phyloP scores from a whole-genome alignment of 37 sponge, comb jelly and placozoan genomes.

The Corticium candelabrum region DNA sequence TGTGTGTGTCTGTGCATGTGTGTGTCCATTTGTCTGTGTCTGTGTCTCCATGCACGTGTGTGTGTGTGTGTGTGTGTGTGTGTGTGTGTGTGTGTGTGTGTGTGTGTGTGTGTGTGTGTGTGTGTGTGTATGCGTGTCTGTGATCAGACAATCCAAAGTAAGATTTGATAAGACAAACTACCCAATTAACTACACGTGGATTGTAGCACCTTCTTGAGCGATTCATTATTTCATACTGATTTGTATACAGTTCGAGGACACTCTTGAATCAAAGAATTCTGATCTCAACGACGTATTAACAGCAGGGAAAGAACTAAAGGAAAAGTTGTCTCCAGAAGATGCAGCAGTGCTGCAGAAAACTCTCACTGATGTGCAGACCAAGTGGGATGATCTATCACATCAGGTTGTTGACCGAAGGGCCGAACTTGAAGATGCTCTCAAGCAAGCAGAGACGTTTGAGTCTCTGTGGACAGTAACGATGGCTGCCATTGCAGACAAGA shows the following conservation, averaged over 20 bases:
- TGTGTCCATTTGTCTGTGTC: too few species aligned
- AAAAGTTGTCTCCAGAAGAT: background rate
- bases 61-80: background rate
- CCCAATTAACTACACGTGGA: too few species aligned
- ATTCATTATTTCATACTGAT: too few species aligned
- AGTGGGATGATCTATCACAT: constrained; percentile 13
- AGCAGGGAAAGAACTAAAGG: background rate
- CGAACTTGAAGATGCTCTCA: constrained; percentile 26
- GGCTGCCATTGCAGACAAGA: background rate
- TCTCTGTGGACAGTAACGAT: constrained; percentile 6
- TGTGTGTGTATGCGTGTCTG: background rate
- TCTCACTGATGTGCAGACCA: background rate
- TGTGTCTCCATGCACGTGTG: too few species aligned
- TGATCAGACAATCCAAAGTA: too few species aligned
- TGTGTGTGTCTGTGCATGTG: background rate
- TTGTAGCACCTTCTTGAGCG: too few species aligned
- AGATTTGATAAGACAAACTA: too few species aligned
- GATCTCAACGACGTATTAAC: background rate
- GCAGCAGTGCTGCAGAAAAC: background rate
- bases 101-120: background rate
- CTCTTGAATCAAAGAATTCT: background rate
- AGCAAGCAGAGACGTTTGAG: constrained; percentile 51
- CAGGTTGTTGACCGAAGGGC: constrained; percentile 16
- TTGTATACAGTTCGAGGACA: background rate
- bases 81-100: background rate